Conservation (phyloP, 2,888 invertebrate species). For the Cerastis leucographa region DNA sequence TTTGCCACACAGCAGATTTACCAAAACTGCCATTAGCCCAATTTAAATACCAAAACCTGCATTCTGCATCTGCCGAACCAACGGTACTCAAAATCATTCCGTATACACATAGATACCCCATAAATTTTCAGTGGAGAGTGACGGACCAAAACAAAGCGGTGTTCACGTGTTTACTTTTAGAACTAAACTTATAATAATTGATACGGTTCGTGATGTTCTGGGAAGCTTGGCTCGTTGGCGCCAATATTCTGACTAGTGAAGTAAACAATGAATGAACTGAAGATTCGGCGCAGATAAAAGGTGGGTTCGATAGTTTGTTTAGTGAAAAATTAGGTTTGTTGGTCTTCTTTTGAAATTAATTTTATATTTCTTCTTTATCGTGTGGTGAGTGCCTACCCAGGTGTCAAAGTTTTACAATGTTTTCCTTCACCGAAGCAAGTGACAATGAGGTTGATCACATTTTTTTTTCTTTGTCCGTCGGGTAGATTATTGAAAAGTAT, state of each 20-base stretch:
- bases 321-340: constrained; percentile 6
- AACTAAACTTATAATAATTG: constrained; percentile 69
- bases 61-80: constrained; percentile 16
- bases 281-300: constrained; percentile 63
- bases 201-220: constrained; percentile 67
- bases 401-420: too few species aligned
- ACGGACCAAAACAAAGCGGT: constrained; percentile 62
- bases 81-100: constrained; percentile 46
- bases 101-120: constrained; percentile 35
- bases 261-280: constrained; percentile 70
- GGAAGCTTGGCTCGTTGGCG: constrained; percentile 71
- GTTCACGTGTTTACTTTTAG: constrained; percentile 62
- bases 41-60: constrained; percentile 35
- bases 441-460: too few species aligned
- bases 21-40: constrained; percentile 29
- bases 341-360: background rate
- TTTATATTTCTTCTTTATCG: background rate
- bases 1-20: constrained; percentile 23
- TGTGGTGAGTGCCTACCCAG: too few species aligned
- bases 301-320: constrained; percentile 38
- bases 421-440: too few species aligned
- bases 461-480: too few species aligned
- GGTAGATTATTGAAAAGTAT: too few species aligned
- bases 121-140: constrained; percentile 55
- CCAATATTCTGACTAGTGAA: constrained; percentile 70